Evolutionary conservation across 2,113 vertebrate species (phyloP), one percentile per base, ranked within the genome.

Genomic region (Pampusana beccarii): DNA sequence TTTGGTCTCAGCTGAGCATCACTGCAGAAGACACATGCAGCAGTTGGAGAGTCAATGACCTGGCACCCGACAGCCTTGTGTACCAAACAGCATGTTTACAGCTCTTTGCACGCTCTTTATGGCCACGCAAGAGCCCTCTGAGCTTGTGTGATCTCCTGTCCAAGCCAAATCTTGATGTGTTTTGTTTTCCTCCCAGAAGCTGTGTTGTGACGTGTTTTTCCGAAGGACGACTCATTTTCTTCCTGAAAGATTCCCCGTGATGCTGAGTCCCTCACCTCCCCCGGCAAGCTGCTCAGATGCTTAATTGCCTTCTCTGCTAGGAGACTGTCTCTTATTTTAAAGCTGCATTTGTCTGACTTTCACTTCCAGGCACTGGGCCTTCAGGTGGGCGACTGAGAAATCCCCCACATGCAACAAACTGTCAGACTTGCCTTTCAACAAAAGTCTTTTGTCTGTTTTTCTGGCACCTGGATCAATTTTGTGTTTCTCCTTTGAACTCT

Each of bases 281-380:
- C 71, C 11, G 0, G 58, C 58, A 90, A 92, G 50, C 92, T 92
- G 90, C 92, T 96, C 50, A 24, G 81, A 89, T 88, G 53, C 42
- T 70, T 86, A 61, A 78, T 88, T 85, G 14, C 71, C 67, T 90
- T 54, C 79, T 80, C 91, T 90, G 75, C n/a, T 65, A 64, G 70
- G 40, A 92, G 71, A 17, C n/a, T 46, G 29, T 24, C 31, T 88
- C 36, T 77, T 73, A 73, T 69, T 86, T 54, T 61, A 65, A 80
- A 54, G 67, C 46, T 88, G 82, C 29, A 26, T 93, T 93, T 83
- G n/a, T 86, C 90, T 77, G 74, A 53, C 6, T 93, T 79, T 69
- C 34, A 9, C 44, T 82, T 92, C 36, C 36, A 90, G 71, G 34
- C 88, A 40, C 24, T 48, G 56, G 58, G 62, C 16, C 40, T 88